Evolutionary conservation across 2,888 invertebrate genomes (phyloP), one percentile per base, ranked within the genome.

Genomic region (Andrena trimmerana): DNA sequence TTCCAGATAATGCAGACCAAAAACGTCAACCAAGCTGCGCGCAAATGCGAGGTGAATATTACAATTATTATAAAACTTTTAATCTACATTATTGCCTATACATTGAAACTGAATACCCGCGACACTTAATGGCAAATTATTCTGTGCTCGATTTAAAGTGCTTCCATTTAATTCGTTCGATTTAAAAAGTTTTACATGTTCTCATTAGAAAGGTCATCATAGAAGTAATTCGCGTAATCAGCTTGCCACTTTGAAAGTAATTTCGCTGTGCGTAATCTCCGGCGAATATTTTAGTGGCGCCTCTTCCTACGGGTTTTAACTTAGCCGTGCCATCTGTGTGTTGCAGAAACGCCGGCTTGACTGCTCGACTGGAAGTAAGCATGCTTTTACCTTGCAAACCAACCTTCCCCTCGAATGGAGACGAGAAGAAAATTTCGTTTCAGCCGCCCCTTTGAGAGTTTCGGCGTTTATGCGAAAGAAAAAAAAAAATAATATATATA

Each of bases 1-100:
- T 85, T 88, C 20, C 78, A 87, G 89, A 89, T 78, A 50, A 91
- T 90, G 91, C 90, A 90, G 85, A 89, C 89, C 83, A 91, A 91
- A 82, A 91, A 89, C 81, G 83, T 91, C 31, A 92, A 92, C 77
- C 86, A 87, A 68, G 81, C 80, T 10, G 81, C 80, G 33, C 27
- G 70, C 60, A 86, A 89, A 71, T 66, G 81, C 74, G 86, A 88
- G 84, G 91, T 91, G 73, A 90, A 90, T 82, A 59, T 31, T 57
- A 73, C 59, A 27, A 52, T 63, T 16, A 8, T 16, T 33, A 31
- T 57, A 24, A 20, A 24, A 57, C 5, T 6, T 13, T 31, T 31
- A 33, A 13, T 54, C 20, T 52, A 31, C 42, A 20, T 36, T 24
- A 24, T 52, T 52, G 2, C 2, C n/a, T 16, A 48, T 42, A 20